Base-by-base conservation (phyloP, 2,113 vertebrate species). In the Aythya baeri region DNA sequence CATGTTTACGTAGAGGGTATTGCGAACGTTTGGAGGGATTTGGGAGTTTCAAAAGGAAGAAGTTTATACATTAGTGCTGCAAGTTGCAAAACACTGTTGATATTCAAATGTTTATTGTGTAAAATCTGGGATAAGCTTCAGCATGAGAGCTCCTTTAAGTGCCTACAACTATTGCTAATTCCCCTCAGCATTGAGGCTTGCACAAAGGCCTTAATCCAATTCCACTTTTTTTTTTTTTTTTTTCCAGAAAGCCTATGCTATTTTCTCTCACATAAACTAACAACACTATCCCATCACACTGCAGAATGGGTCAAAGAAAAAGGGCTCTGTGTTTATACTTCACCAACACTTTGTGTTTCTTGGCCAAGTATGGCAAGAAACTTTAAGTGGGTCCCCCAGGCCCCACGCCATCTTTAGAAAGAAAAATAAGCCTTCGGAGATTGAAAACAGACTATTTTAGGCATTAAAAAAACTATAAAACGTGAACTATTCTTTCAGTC, bases 101-200 rank as follows among this genome's bases (percentile, higher is more conserved):
- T 99, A 99, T 99, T 99, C 99, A 99, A 99, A 99, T 99, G 99
- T 99, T 99, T 99, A 99, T 99, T 99, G 99, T 99, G 98, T 98
- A 99, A 99, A 99, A 99, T 99, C 99, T 99, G 99, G 99, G 99
- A 99, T 99, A 99, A 99, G 99, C 99, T 99, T 99, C 98, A 98
- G 98, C 98, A 98, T 99, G 99, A 99, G 99, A 99, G 99, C 98
- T 98, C 98, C 98, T 99, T 99, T 99, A 99, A 99, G 99, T 99
- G 99, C 98, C 99, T 99, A 99, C 99, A 99, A 99, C 99, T 99
- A 99, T 99, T 99, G 99, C 99, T 99, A 99, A 99, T 99, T 99
- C 99, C 99, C 98, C 98, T 99, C 98, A 98, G 98, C 98, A 99
- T 99, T 99, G 99, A 99, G 98, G 96, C 97, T 70, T 25, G 97